Base-by-base conservation (phyloP, 2,888 invertebrate genomes). In the Cephus pulcher region DNA sequence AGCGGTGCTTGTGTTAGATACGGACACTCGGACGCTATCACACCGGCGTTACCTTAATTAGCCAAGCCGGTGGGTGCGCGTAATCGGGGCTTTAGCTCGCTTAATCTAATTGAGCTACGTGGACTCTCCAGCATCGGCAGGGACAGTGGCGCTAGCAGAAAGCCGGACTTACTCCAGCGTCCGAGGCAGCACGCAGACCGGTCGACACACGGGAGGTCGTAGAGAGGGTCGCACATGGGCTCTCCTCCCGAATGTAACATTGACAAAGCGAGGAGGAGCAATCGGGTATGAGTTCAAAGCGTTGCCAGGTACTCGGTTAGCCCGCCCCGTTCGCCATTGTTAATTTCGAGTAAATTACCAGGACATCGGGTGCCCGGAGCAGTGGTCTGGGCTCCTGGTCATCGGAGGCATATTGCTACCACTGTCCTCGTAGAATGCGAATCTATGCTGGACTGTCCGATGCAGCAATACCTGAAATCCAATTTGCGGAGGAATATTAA, bases 401-500 rank as follows among this genome's bases (percentile, higher is more conserved):
- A 6, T 23, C 15, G 9, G 9, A 56, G 23, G 56, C 6, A 56
- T 56, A 56, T 15, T 6, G 56, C 56, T 56, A 56, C 9, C 23
- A 9, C 9, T 9, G 1, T 56, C 23, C 23, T 56, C 56, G 56
- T 15, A 6, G 37, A 56, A 69, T 75, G 12, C 33, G 11, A 69
- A 30, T 74, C 15, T 79, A 80, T 73, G 84, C 83, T 74, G 83
- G 82, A 73, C 33, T 32, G 6, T 12, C n/a, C 12, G 15, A 4
- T 71, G 15, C 9, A 15, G 71, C 32, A 12, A 12, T 33, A 71
- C 30, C 33, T 71, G 32, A 3, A 30, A 81, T 81, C 79, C 81
- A 81, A 81, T 81, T 74, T 79, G 68, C 69, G 40, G 75, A 32
- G 74, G 77, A 81, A 81, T 85, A 84, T 84, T 85, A 81, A 84